Base-by-base conservation (phyloP, 2,888 invertebrate genomes). In the Drosophila colorata region DNA sequence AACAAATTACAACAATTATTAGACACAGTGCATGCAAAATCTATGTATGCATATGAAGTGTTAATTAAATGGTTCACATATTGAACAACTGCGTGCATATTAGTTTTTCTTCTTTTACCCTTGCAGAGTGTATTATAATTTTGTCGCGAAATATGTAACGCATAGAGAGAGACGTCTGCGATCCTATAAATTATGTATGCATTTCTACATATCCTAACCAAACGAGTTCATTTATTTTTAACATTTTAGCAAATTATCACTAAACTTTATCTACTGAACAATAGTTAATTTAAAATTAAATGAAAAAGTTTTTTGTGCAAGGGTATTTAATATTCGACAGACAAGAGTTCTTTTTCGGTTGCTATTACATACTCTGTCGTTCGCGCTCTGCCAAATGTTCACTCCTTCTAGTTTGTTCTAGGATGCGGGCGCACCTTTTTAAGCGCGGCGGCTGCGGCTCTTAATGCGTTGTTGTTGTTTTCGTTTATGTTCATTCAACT, bases 401-500 rank as follows among this genome's bases (percentile, higher is more conserved):
- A 44, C 41, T 18, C 23, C 51, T 40, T 60, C 38, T 35, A 38
- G 13, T 49, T 33, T 43, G 51, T 52, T 35, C 52, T 37, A 74
- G 74, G 77, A 77, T 52, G 59, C 35, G 33, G 67, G 41, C 68
- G 58, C 57, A 63, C 52, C 63, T 60, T 71, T 60, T 44, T 35
- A 11, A 20, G 40, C 16, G 20, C 43, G n/a, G 25, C 53, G 38
- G 9, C 55, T 37, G 44, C 44, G 31, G 16, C 3, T 31, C 43
- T 31, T 14, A 47, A 51, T 16, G 31, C 25, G 44, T 48, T 58
- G 47, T 48, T 67, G 49, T 60, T 60, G 18, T 49, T 60, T 48
- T 57, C 40, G 55, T 60, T 61, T 13, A 40, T 81, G 74, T 81
- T 84, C 81, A 74, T 84, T 83, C 69, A 78, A 79, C 79, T 82